Evolutionary conservation across 2,888 invertebrate species (phyloP).

Genomic region (Pycnomerus fuliginosus): DNA sequence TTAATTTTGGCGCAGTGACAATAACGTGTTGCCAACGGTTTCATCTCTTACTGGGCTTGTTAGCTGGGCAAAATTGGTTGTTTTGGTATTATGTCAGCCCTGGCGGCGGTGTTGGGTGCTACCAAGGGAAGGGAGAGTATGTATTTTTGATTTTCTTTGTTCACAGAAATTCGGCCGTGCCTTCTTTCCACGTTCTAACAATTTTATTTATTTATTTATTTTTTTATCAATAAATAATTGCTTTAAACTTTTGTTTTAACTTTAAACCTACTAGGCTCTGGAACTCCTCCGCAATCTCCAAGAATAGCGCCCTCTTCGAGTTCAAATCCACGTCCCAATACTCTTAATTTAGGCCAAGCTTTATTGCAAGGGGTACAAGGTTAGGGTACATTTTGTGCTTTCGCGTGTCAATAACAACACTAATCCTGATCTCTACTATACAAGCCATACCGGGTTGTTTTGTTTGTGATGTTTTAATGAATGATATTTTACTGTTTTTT

Average conservation of each 20-base stretch:
- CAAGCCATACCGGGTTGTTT: not conserved
- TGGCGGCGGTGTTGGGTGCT: constrained; percentile 46
- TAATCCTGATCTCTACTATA: not conserved
- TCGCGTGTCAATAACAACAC: constrained; percentile 12
- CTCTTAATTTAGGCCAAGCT: constrained; percentile 51
- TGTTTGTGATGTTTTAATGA: not conserved
- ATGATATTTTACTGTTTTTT: not conserved
- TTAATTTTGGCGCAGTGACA: constrained; percentile 44
- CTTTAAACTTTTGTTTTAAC: constrained; percentile 19
- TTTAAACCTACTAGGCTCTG: constrained; percentile 41
- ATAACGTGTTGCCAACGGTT: constrained; percentile 22
- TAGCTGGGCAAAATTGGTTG: constrained; percentile 48
- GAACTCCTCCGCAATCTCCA: constrained; percentile 52
- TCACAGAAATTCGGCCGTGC: not conserved
- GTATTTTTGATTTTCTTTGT: constrained; percentile 15
- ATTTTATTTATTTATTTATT: not conserved
- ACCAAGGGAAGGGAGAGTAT: constrained; percentile 47
- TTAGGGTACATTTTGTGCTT: constrained; percentile 39
- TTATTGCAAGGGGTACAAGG: constrained; percentile 55
- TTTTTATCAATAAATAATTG: not conserved
- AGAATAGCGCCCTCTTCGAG: constrained; percentile 44
- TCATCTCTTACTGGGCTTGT: constrained; percentile 4
- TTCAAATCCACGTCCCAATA: constrained; percentile 39
- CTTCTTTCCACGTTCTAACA: not conserved
- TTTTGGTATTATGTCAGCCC: constrained; percentile 48